Conservation (phyloP, 2,797 vertebrate genomes). For the Chanos chanos region DNA sequence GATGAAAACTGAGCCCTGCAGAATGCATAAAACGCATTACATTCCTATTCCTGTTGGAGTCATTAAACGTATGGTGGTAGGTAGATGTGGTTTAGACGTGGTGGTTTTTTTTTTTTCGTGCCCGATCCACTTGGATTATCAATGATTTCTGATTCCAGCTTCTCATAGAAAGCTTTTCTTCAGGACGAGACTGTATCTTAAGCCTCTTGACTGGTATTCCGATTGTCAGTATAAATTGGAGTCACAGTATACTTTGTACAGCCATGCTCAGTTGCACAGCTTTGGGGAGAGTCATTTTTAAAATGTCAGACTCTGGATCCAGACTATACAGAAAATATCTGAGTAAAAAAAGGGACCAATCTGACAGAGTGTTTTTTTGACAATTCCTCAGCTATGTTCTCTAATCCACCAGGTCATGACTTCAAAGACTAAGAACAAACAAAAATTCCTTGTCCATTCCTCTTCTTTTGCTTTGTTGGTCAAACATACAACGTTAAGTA, state of each 20-base stretch:
- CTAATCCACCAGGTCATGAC: no score
- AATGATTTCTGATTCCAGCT: constrained; percentile 11
- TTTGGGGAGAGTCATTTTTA: constrained; percentile 1
- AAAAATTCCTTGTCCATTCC: no score
- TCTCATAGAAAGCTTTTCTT: constrained; percentile 12
- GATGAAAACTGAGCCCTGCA: no score
- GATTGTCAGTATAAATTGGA: constrained; percentile 13
- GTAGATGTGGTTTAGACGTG: constrained; percentile 10
- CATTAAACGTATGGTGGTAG: neutral
- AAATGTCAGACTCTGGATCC: constrained; percentile 14
- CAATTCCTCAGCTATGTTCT: no score
- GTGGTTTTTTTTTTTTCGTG: constrained; percentile 10
- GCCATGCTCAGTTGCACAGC: constrained; percentile 17
- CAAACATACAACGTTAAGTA: no score
- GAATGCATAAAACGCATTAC: no score
- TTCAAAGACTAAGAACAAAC: no score
- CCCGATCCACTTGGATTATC: constrained; percentile 29
- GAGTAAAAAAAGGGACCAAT: constrained; percentile 2
- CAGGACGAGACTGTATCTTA: constrained; percentile 20
- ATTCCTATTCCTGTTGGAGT: neutral
- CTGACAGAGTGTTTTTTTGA: no score
- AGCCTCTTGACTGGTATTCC: constrained; percentile 15
- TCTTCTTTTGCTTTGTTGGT: no score
- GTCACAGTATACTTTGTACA: constrained; percentile 23
- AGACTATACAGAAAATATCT: neutral